Conservation (phyloP, 35 echinoderm and acorn worm species). For the Amphiura filiformis region DNA sequence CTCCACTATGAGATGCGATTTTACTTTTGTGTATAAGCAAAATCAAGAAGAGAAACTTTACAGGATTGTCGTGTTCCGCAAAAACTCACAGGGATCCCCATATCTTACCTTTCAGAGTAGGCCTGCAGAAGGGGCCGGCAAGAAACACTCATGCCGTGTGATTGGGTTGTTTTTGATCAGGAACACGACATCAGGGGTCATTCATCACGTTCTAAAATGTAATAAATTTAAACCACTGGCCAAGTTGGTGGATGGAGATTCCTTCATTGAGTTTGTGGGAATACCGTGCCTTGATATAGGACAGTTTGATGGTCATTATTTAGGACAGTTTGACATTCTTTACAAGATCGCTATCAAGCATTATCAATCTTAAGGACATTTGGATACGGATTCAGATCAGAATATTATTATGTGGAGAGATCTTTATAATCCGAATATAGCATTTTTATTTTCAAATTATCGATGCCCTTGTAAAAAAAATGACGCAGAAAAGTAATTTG, state of each 20-base stretch:
- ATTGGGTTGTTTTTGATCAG: background rate
- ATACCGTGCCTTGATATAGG: background rate
- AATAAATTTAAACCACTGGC: background rate
- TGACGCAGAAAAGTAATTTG: too few relatives aligned
- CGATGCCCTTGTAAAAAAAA: too few relatives aligned
- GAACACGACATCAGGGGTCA: background rate
- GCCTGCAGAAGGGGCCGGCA: background rate
- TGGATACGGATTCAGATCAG: too few relatives aligned
- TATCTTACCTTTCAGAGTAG: background rate
- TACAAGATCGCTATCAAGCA: background rate
- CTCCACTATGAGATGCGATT: background rate
- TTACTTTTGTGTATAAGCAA: background rate
- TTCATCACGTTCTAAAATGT: background rate
- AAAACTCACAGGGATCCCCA: too few relatives aligned
- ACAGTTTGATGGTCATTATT: background rate
- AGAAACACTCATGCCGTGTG: background rate
- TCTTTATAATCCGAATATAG: too few relatives aligned
- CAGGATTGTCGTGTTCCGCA: background rate
- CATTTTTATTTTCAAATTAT: too few relatives aligned
- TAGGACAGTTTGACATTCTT: background rate
- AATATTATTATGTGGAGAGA: too few relatives aligned
- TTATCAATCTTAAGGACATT: too few relatives aligned
- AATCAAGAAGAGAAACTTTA: background rate
- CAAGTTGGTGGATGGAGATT: background rate
- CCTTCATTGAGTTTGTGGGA: background rate